Evolutionary conservation across 2,113 vertebrate species (phyloP).

Genomic region (Entomyzon cyanotis): DNA sequence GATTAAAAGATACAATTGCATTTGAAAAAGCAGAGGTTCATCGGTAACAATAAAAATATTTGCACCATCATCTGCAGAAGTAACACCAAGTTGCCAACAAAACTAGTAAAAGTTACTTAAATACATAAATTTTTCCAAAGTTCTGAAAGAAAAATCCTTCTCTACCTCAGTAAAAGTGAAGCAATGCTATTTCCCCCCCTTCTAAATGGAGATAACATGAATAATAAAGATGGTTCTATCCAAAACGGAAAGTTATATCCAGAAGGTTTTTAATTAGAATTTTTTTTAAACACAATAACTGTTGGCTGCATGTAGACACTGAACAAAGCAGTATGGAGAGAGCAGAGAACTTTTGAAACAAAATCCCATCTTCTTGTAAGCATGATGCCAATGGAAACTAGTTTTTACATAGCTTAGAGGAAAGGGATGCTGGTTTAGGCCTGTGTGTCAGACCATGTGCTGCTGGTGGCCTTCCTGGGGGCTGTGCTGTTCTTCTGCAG

Average conservation of each 20-base stretch:
- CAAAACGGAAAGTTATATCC: background rate
- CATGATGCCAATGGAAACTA: background rate
- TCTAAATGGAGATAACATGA: background rate
- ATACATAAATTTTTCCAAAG: background rate
- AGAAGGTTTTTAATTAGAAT: background rate
- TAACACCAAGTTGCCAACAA: background rate
- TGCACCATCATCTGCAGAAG: background rate
- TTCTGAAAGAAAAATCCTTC: background rate
- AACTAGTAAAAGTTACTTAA: background rate
- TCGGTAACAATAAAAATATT: background rate
- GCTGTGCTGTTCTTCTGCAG: rapidly evolving
- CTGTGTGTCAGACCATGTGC: rapidly evolving
- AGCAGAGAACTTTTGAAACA: background rate
- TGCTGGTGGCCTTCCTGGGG: background rate
- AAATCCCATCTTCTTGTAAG: background rate
- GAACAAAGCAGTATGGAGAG: background rate
- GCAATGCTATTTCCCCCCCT: rapidly evolving
- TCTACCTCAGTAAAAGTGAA: background rate
- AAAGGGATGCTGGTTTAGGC: background rate
- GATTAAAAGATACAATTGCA: background rate
- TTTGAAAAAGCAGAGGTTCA: background rate
- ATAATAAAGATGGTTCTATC: background rate
- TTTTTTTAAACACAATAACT: background rate
- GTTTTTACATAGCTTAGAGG: background rate
- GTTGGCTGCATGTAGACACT: background rate